Evolutionary conservation across 2,888 invertebrate species (phyloP).

Genomic region (Agriopis leucophaearia): DNA sequence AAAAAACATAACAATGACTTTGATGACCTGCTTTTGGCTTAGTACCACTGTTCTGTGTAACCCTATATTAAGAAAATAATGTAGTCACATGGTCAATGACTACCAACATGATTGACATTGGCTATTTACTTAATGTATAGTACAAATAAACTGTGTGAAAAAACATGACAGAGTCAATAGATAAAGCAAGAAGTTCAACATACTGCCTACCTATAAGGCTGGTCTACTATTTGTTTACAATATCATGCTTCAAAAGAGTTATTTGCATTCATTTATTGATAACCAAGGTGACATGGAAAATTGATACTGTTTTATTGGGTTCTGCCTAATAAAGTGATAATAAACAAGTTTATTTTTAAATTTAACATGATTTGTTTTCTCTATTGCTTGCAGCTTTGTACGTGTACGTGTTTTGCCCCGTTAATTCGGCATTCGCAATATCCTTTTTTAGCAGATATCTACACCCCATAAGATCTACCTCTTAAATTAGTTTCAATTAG

Average conservation of each 20-base stretch:
- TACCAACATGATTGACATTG: neutral
- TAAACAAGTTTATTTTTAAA: no score
- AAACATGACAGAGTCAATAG: constrained; percentile 15
- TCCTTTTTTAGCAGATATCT: no score
- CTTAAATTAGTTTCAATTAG: no score
- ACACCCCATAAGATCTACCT: no score
- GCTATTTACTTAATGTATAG: constrained; percentile 10
- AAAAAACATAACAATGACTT: no score
- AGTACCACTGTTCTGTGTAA: no score
- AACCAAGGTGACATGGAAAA: constrained; percentile 8
- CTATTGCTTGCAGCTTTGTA: no score
- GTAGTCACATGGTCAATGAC: constrained; percentile 15
- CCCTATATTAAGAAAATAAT: neutral
- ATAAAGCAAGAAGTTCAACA: constrained; percentile 8
- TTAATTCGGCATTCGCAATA: no score
- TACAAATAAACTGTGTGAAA: constrained; percentile 6
- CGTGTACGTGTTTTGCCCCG: no score
- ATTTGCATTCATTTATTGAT: constrained; percentile 16
- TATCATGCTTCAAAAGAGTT: constrained; percentile 14
- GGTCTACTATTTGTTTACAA: constrained; percentile 31
- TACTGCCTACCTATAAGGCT: neutral
- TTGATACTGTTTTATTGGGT: neutral
- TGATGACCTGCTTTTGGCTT: no score
- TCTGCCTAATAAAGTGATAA: neutral
- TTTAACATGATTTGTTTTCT: no score